These are phyloP conservation scores for Atherinomorus stipes DNA, from an alignment of 2,113 vertebrate genomes.

Conservation along the genomic window DNA sequence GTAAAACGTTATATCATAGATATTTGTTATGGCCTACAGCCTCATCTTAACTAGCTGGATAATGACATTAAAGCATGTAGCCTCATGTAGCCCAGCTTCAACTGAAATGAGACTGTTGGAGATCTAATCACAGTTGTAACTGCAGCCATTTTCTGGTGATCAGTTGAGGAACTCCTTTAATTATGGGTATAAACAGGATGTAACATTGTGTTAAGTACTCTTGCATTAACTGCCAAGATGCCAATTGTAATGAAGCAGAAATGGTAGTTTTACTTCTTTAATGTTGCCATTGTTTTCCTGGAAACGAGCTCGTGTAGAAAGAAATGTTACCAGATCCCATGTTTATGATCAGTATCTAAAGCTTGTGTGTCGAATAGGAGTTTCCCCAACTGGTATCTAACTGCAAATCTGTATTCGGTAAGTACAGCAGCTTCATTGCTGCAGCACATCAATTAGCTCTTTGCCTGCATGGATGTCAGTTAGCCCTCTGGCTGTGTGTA, in stretches of 20 bases:
- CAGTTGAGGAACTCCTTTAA: too few relatives aligned
- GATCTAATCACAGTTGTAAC: too few relatives aligned
- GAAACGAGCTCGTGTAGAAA: neutral
- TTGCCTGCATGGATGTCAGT: neutral
- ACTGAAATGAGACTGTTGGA: too few relatives aligned
- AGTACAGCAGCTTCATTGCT: neutral
- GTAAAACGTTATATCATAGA: too few relatives aligned
- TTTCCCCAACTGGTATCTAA: neutral
- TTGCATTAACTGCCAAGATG: neutral
- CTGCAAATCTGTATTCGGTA: neutral
- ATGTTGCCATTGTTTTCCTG: neutral
- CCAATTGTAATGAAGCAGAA: accelerated
- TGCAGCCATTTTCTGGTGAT: too few relatives aligned
- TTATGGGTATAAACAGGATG: too few relatives aligned
- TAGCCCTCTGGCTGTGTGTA: slow-evolving; percentile 14
- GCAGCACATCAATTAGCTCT: slow-evolving; percentile 2
- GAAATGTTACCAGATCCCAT: neutral
- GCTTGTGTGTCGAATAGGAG: too few relatives aligned
- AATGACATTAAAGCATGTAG: too few relatives aligned
- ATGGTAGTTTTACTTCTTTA: neutral
- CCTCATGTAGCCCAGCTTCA: too few relatives aligned
- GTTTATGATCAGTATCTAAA: neutral
- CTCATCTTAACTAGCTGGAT: too few relatives aligned
- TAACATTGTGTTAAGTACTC: too few relatives aligned
- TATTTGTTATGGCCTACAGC: too few relatives aligned